Base-by-base conservation (phyloP, 2,113 vertebrate species). In the Arothron firmamentum region DNA sequence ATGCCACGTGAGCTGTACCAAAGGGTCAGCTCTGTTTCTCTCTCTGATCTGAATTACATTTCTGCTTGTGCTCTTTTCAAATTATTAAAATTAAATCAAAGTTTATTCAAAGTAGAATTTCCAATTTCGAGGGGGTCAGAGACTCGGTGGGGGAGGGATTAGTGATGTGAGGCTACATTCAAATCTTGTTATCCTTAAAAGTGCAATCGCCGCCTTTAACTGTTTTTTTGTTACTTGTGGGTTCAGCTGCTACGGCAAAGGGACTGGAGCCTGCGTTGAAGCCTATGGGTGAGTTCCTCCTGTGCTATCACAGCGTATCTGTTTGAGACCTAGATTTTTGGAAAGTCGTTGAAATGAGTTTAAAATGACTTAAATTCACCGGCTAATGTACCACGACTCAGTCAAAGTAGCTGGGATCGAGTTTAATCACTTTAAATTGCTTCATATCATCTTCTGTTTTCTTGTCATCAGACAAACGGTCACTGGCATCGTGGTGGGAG, bases 1-100 rank as follows among this genome's bases (percentile, higher is more conserved):
- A 3, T 98, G 96, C 75, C 93, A 96, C 16, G 74, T 87, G 78
- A 96, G 95, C 84, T 95, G 94, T 67, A 93, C 92, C 5, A 82
- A 88, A 41, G 92, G 93, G 94, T 96, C 10, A 59, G 6, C 4
- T 55, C 1, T 49, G 3, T 43, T 5, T 67, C n/a, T 23, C 21
- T 23, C 21, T 23, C 2, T 16, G 46, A 48, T 48, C 8, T 48
- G 45, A 46, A 46, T 15, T 13, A 16, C 11, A 3, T 46, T 23
- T 23, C 21, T 23, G 21, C 21, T 23, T 23, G 21, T 23, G 21
- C 14, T 43, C 41, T 43, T 43, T 2, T 43, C 14, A 15, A 43
- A 28, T 28, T 7, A 28, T 1, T 28, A 28, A 28, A 28, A 28
- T 28, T 23, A 23, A 23, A 23, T 23, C 21, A 23, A 23, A 23